Conservation (phyloP, 2,888 invertebrate genomes). For the Drosophila meridiana region DNA sequence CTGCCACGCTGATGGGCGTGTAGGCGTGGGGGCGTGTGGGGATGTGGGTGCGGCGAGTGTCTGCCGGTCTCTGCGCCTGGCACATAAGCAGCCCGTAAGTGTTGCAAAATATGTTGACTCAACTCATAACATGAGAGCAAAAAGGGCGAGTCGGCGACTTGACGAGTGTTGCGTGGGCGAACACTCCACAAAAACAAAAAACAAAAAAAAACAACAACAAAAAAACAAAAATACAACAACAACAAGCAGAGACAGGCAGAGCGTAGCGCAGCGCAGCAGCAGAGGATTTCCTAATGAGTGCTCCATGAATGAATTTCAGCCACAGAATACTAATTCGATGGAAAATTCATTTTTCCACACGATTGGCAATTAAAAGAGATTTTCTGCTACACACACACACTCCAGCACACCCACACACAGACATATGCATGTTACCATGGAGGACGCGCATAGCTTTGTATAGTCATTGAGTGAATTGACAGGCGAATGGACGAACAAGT, state of each 20-base stretch:
- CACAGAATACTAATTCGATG: slow-evolving; percentile 85
- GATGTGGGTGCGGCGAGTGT: background rate
- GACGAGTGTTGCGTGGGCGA: slow-evolving; percentile 39
- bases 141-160: slow-evolving; percentile 10
- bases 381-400: slow-evolving; percentile 67
- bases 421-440: slow-evolving; percentile 38
- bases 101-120: slow-evolving; percentile 83
- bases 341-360: slow-evolving; percentile 85
- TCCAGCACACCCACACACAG: slow-evolving; percentile 30
- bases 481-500: slow-evolving; percentile 52
- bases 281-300: slow-evolving; percentile 83
- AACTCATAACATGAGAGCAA: slow-evolving; percentile 76
- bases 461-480: slow-evolving; percentile 78
- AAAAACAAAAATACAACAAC: slow-evolving; percentile 16
- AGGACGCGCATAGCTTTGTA: slow-evolving; percentile 67
- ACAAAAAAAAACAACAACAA: background rate
- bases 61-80: slow-evolving; percentile 29
- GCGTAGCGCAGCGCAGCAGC: slow-evolving; percentile 50
- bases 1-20: slow-evolving; percentile 36
- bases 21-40: background rate
- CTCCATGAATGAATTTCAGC: slow-evolving; percentile 84
- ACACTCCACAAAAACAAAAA: slow-evolving; percentile 27
- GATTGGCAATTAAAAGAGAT: slow-evolving; percentile 84
- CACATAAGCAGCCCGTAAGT: slow-evolving; percentile 75
- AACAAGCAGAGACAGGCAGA: slow-evolving; percentile 20